Evolutionary conservation across 2,113 vertebrate species (phyloP).

Genomic region (Ahaetulla prasina): DNA sequence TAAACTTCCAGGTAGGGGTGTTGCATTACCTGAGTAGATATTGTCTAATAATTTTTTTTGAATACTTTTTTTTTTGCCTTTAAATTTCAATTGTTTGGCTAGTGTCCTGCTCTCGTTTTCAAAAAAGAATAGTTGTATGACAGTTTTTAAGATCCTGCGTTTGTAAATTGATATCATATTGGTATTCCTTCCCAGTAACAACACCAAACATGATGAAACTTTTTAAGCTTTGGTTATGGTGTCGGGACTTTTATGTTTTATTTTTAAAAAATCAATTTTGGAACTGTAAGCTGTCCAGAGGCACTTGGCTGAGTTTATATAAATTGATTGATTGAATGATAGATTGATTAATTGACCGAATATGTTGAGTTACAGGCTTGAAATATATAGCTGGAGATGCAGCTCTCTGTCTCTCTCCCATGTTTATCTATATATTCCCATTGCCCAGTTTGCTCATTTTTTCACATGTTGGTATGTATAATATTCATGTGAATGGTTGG

Average conservation of each 20-base stretch:
- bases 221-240: neutral
- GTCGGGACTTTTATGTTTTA: neutral
- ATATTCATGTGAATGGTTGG: neutral
- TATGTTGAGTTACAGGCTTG: neutral
- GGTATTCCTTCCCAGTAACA: neutral
- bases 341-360: neutral
- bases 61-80: neutral
- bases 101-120: neutral
- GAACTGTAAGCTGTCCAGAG: neutral
- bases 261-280: neutral
- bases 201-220: neutral
- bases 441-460: neutral
- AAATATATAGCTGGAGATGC: neutral
- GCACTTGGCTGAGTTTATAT: neutral
- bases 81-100: neutral
- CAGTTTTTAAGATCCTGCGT: neutral
- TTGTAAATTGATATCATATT: neutral
- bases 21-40: neutral
- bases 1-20: neutral
- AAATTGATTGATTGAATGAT: neutral
- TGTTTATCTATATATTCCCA: neutral
- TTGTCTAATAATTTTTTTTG: neutral
- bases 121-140: neutral
- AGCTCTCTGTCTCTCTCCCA: neutral
- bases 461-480: neutral